phyloP scores from a whole-genome alignment of 2,797 vertebrate species.

The Hydrolagus colliei region DNA sequence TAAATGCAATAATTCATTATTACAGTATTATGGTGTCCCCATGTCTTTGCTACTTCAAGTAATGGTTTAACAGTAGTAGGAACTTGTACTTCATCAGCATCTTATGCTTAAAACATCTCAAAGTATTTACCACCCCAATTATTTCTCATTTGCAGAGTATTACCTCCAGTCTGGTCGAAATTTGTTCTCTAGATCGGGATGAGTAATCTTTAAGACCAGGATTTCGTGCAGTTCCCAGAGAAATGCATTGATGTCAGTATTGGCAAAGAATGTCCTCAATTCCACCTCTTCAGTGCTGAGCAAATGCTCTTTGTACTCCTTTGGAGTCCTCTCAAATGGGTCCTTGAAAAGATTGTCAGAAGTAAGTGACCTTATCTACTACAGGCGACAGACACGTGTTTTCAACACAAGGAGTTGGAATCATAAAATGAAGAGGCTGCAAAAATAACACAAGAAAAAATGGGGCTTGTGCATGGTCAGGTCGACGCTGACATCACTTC shows the following conservation, averaged over 20 bases:
- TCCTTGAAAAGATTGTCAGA: slow-evolving; percentile 44
- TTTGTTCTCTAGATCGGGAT: slow-evolving; percentile 23
- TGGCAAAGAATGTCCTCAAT: slow-evolving; percentile 49
- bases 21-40: too few species aligned
- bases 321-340: slow-evolving; percentile 49
- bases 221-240: slow-evolving; percentile 61
- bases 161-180: slow-evolving; percentile 56
- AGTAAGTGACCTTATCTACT: neutral
- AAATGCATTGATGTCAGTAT: slow-evolving; percentile 51
- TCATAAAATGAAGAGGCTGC: too few species aligned
- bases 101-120: too few species aligned
- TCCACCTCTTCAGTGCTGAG: slow-evolving; percentile 39
- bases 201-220: slow-evolving; percentile 55
- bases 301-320: slow-evolving; percentile 46
- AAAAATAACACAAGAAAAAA: too few species aligned
- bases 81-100: too few species aligned
- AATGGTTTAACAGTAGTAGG: too few species aligned
- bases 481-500: too few species aligned
- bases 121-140: too few species aligned
- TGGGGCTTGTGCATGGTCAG: too few species aligned
- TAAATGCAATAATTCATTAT: too few species aligned
- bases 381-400: neutral
- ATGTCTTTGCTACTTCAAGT: too few species aligned
- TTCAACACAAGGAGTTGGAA: too few species aligned
- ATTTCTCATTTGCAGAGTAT: slow-evolving; percentile 25